Conservation (phyloP, 2,888 invertebrate genomes). For the Amphipyra tragopoginis region DNA sequence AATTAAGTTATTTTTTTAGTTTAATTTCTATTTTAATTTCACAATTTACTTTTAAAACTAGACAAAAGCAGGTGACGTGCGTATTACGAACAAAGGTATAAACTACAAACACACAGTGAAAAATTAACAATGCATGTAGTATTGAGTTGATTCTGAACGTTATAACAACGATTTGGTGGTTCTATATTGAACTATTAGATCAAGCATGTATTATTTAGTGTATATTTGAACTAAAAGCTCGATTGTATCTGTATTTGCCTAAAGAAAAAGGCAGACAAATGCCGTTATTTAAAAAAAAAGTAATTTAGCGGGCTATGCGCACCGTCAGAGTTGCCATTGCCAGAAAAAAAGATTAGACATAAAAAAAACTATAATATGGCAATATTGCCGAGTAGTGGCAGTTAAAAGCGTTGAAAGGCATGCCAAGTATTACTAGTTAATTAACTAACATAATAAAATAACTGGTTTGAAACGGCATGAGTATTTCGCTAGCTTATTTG, state of each 20-base stretch:
- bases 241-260: neutral
- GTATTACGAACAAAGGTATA: conserved; percentile 54
- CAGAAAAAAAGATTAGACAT: neutral
- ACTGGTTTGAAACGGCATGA: conserved; percentile 70
- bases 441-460: conserved; percentile 64
- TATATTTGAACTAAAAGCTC: conserved; percentile 20
- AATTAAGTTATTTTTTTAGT: neutral
- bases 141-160: conserved; percentile 16
- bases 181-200: conserved; percentile 7
- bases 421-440: conserved; percentile 69
- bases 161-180: conserved; percentile 26
- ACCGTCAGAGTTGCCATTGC: neutral
- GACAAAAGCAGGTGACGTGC: conserved; percentile 54
- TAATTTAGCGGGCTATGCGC: too few relatives aligned
- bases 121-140: conserved; percentile 52
- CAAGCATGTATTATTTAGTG: conserved; percentile 31
- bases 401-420: conserved; percentile 65
- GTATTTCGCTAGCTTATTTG: conserved; percentile 67
- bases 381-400: conserved; percentile 61
- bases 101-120: conserved; percentile 31
- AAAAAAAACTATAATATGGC: conserved; percentile 4
- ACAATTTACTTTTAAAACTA: conserved; percentile 39
- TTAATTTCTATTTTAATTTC: conserved; percentile 19
- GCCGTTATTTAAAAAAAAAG: neutral
- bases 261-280: too few relatives aligned